phyloP scores from a whole-genome alignment of 2,113 vertebrate species.

The Tiliqua scincoides region DNA sequence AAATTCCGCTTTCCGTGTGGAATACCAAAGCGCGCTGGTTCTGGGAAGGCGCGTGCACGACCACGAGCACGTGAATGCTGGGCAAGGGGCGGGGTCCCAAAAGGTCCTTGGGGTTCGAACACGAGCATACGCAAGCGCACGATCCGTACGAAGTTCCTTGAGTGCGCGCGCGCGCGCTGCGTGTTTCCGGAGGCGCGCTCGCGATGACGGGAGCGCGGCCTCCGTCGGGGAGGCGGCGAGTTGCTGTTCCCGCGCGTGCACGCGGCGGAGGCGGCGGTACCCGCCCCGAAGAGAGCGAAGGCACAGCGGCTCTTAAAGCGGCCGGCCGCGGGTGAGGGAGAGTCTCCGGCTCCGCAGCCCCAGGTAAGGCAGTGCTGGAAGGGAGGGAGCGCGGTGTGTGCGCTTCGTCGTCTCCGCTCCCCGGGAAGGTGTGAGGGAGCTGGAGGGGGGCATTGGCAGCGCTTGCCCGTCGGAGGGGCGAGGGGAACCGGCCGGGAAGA shows the following conservation, averaged over 20 bases:
- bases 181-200: background rate
- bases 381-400: background rate
- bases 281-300: conserved; percentile 33
- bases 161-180: background rate
- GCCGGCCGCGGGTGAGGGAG: background rate
- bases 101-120: background rate
- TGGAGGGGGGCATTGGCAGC: background rate
- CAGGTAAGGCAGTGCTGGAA: background rate
- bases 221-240: too few species aligned
- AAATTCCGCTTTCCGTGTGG: background rate
- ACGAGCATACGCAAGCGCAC: too few species aligned
- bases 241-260: conserved; percentile 4
- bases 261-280: conserved; percentile 13
- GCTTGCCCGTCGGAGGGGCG: background rate
- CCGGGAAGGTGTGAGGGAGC: background rate
- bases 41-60: too few species aligned
- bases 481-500: too few species aligned
- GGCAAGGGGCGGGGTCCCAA: background rate
- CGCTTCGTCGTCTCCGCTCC: background rate
- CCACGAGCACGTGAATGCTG: background rate
- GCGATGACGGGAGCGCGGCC: background rate
- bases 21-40: too few species aligned
- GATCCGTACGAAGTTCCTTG: too few species aligned
- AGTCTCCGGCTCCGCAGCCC: background rate
- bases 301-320: background rate